Base-by-base conservation (phyloP, 2,113 vertebrate species). In the Baryphthengus martii region DNA sequence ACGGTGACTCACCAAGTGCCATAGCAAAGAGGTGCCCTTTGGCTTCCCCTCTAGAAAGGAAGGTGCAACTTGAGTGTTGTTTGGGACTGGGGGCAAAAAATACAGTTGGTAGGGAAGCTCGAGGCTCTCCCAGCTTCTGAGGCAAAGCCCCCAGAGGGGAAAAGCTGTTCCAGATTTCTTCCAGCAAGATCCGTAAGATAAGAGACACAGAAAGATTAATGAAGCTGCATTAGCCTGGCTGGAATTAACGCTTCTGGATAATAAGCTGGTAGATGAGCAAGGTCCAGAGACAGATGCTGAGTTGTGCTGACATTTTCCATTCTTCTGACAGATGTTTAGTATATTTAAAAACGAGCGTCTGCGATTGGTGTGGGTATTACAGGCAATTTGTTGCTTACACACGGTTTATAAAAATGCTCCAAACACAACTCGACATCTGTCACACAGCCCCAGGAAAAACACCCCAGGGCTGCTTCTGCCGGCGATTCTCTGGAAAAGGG, bases 301-400 rank as follows among this genome's bases (percentile, higher is more conserved):
- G 19, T 56, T 77, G 91, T 82, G 89, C 29, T 96, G 93, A 79
- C 81, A 42, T 75, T 91, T 88, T 75, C 82, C 91, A 75, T 79
- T 68, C 68, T 49, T 78, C 81, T 68, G 77, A 82, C 91, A 95
- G 95, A 87, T 95, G 94, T 87, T 91, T 6, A 72, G 91, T n/a
- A 31, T 68, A 79, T 92, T 91, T 75, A 49, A 85, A 80, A 88
- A 85, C 0, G 26, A 93, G 91, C 94, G 87, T 88, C 91, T 96
- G 91, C 28, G 82, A 82, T 68, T 42, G 84, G 42, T 96, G 96
- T 91, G 92, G 96, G 82, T 89, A 91, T 89, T 89, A 76, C 13
- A 82, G 91, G 78, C 84, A 82, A 91, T 89, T 95, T 94, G 95
- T 75, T 85, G 93, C 94, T 92, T 88, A 58, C 44, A 49, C 40